Percentiles rank a stretch among this genome's conserved stretches.
Conservation (phyloP, 2,888 invertebrate species). For the Ctena decussata region DNA sequence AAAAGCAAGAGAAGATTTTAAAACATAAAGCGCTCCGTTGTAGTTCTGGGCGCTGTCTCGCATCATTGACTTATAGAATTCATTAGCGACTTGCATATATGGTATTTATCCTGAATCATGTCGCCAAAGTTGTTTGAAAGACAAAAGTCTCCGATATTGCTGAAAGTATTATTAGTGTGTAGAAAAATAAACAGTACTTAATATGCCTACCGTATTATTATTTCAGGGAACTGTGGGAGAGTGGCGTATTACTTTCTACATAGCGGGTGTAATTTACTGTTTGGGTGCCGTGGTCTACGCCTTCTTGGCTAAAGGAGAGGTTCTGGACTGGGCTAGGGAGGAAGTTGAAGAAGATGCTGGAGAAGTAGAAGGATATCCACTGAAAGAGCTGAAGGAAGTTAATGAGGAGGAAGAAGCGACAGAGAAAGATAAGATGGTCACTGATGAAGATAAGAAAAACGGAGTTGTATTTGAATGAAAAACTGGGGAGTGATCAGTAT, state of each 20-base stretch:
- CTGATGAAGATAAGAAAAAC: neutral
- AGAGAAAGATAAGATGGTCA: neutral
- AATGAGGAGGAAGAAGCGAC: slow-evolving; percentile 55
- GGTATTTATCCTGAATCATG: no score
- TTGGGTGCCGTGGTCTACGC: slow-evolving; percentile 75
- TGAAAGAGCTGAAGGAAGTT: slow-evolving; percentile 58
- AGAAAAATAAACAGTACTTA: no score
- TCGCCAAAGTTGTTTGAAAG: no score
- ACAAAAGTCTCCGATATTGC: no score
- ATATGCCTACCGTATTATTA: neutral
- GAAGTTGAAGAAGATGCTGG: slow-evolving; percentile 49
- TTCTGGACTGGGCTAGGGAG: slow-evolving; percentile 75
- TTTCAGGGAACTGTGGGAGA: slow-evolving; percentile 72
- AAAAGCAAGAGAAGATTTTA: no score
- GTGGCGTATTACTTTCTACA: slow-evolving; percentile 78
- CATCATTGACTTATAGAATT: no score
- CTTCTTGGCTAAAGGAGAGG: slow-evolving; percentile 72
- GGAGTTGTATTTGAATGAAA: slow-evolving; percentile 4
- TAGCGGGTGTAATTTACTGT: slow-evolving; percentile 74
- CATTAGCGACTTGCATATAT: no score
- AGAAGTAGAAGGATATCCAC: slow-evolving; percentile 41
- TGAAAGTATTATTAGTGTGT: no score
- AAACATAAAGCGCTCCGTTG: no score
- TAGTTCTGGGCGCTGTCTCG: no score
- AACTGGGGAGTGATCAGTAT: no score